phyloP scores from a whole-genome alignment of 2,113 vertebrate species.

The Muntiacus muntjak region DNA sequence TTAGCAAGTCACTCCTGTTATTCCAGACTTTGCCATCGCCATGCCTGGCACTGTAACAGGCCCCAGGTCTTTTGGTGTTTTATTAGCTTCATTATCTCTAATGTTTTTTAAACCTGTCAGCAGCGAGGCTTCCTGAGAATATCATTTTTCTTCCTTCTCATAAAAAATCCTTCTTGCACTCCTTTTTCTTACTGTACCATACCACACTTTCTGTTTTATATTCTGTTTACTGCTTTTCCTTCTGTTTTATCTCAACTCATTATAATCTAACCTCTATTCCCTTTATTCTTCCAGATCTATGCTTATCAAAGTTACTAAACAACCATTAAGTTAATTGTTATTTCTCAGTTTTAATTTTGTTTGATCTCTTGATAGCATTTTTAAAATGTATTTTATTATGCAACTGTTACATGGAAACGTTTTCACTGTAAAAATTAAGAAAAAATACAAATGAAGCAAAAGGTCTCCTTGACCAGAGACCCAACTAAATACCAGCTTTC shows the following conservation, averaged over 20 bases:
- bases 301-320: not conserved
- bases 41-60: not conserved
- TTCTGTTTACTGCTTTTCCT: not conserved
- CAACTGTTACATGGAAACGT: not conserved
- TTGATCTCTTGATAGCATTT: not conserved
- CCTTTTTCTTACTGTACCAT: not conserved
- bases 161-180: not conserved
- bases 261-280: not conserved
- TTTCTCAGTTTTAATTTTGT: not conserved
- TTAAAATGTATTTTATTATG: not conserved
- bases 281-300: not conserved
- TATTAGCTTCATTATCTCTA: not conserved
- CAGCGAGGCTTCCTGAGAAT: not conserved
- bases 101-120: not conserved
- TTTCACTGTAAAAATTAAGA: not conserved
- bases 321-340: not conserved
- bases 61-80: not conserved
- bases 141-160: not conserved
- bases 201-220: not conserved
- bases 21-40: not conserved
- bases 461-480: not conserved
- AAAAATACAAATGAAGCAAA: not conserved
- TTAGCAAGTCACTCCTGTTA: not conserved
- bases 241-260: not conserved
- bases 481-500: not conserved